Percentiles rank a stretch among this genome's conserved stretches.
Evolutionary conservation across 2,888 invertebrate genomes (phyloP).

Genomic region (Callimorpha dominula): DNA sequence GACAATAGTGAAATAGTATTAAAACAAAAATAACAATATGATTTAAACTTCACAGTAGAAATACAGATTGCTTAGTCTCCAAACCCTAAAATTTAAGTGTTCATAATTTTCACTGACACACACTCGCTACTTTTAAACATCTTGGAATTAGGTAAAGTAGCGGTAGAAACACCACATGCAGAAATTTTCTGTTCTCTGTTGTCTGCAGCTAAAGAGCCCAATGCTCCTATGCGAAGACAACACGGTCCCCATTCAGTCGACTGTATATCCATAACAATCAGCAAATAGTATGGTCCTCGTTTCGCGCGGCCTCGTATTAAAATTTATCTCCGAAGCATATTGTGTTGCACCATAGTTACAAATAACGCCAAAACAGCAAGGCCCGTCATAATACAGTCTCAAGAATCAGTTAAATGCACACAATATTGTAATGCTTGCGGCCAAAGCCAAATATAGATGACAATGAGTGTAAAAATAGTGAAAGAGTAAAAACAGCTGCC

Average conservation of each 20-base stretch:
- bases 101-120: constrained; percentile 49
- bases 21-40: constrained; percentile 19
- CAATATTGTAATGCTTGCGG: constrained; percentile 24
- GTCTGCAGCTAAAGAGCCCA: constrained; percentile 34
- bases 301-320: constrained; percentile 25
- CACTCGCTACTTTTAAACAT: constrained; percentile 52
- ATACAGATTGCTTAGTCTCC: constrained; percentile 26
- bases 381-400: constrained; percentile 10
- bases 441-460: constrained; percentile 41
- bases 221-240: constrained; percentile 36
- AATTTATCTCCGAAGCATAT: constrained; percentile 30
- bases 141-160: constrained; percentile 34
- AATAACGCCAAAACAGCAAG: constrained; percentile 31
- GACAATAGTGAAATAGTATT: constrained; percentile 34
- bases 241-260: constrained; percentile 26
- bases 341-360: constrained; percentile 32
- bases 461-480: constrained; percentile 37
- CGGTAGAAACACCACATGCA: constrained; percentile 43
- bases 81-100: constrained; percentile 23
- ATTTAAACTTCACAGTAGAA: constrained; percentile 22
- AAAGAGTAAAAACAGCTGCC: constrained; percentile 32
- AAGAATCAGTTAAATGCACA: constrained; percentile 29
- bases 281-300: constrained; percentile 28
- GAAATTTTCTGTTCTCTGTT: constrained; percentile 36
- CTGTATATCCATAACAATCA: constrained; percentile 37